Evolutionary conservation across 2,888 invertebrate genomes (phyloP).

Genomic region (Sarcophaga caerulescens): DNA sequence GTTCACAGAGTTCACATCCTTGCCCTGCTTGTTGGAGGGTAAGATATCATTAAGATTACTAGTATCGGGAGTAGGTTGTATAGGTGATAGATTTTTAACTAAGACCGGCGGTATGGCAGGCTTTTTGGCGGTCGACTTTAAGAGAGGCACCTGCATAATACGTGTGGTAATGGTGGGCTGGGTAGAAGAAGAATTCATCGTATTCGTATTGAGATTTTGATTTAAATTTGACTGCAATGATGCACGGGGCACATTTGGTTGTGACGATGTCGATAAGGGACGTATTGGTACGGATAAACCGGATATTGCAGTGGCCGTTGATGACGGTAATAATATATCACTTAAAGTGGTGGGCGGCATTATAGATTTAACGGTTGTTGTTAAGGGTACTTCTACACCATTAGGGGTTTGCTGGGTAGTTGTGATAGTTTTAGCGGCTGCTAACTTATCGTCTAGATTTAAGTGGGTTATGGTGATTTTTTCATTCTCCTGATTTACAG

Average conservation of each 20-base stretch:
- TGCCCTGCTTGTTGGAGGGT: slow-evolving; percentile 17
- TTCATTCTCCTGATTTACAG: neutral
- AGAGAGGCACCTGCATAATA: slow-evolving; percentile 78
- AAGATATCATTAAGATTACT: slow-evolving; percentile 64
- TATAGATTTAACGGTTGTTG: slow-evolving; percentile 39
- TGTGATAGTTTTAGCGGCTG: neutral
- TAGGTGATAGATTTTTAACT: slow-evolving; percentile 73
- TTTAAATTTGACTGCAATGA: slow-evolving; percentile 48
- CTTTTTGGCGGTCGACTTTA: slow-evolving; percentile 82
- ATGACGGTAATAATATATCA: slow-evolving; percentile 48
- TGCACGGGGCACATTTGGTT: slow-evolving; percentile 50
- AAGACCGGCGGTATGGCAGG: slow-evolving; percentile 82
- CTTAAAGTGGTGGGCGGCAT: slow-evolving; percentile 61
- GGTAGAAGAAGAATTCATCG: slow-evolving; percentile 57
- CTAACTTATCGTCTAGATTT: slow-evolving; percentile 1
- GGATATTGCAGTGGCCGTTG: neutral
- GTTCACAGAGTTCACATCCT: neutral
- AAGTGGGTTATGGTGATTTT: slow-evolving; percentile 44
- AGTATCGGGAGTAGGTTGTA: slow-evolving; percentile 60
- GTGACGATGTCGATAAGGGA: slow-evolving; percentile 58
- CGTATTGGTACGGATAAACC: slow-evolving; percentile 59
- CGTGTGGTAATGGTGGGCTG: slow-evolving; percentile 75
- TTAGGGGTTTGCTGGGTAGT: neutral
- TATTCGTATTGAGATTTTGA: slow-evolving; percentile 46
- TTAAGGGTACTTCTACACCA: neutral